Conservation (phyloP, 2,888 invertebrate species). For the Noctua fimbriata region DNA sequence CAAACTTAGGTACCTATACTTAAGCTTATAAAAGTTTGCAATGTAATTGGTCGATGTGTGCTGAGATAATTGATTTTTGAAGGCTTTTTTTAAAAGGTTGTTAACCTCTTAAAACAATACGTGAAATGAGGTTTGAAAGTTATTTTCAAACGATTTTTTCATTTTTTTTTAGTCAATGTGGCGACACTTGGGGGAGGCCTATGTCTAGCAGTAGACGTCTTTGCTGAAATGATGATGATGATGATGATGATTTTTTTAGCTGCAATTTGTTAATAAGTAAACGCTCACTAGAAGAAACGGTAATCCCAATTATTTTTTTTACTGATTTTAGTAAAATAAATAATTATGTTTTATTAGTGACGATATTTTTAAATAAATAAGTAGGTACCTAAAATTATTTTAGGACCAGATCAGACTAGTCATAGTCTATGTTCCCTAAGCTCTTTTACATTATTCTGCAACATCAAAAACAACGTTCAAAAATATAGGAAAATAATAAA, state of each 20-base stretch:
- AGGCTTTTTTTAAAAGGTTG: slow-evolving; percentile 26
- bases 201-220: too few relatives aligned
- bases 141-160: background rate
- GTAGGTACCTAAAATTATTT: background rate
- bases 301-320: background rate
- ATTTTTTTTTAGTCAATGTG: too few relatives aligned
- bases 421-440: background rate
- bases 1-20: slow-evolving; percentile 35
- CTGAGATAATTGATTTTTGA: slow-evolving; percentile 46
- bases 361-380: background rate
- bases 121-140: background rate
- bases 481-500: slow-evolving; percentile 15
- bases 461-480: background rate
- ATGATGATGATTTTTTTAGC: background rate
- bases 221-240: too few relatives aligned
- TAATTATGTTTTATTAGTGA: too few relatives aligned
- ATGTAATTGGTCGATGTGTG: slow-evolving; percentile 49
- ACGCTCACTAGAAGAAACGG: background rate
- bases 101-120: background rate
- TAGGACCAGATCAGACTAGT: background rate
- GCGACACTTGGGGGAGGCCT: too few relatives aligned
- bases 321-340: background rate
- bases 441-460: too few relatives aligned
- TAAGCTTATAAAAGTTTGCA: slow-evolving; percentile 53
- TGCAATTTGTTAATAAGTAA: background rate